Evolutionary conservation across 1,140 invertebrate species (phyloP), one percentile per base, ranked within the genome.

Genomic region (Euura saliciscinereae): DNA sequence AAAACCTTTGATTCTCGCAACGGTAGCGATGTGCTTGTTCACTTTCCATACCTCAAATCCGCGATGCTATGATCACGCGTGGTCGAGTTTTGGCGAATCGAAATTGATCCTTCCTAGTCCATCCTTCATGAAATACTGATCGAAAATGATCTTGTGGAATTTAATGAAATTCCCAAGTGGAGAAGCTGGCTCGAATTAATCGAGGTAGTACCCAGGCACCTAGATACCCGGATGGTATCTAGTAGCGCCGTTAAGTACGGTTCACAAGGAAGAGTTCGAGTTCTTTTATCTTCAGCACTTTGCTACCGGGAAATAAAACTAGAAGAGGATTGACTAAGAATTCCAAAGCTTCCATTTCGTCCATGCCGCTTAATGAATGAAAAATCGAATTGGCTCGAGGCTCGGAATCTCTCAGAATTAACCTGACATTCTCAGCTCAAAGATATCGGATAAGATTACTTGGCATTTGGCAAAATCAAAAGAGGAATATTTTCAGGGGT

Each of bases 111-210:
- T 8, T 8, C 8, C 51, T 28, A 1, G 51, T 59, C 51, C 51
- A 4, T n/a, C 51, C 51, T 59, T n/a, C 51, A 59, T 59, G 13
- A 59, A 59, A 59, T 8, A 59, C 51, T 59, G 51, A 59, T 59
- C 51, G 3, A 59, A 59, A 59, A 4, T 59, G 51, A 59, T 59
- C 51, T 59, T 59, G 51, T n/a, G 51, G 51, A 59, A 59, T 59
- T 59, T n/a, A 59, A 59, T 59, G 13, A 59, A 59, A 59, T 59
- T 59, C 51, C 51, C 51, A n/a, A 59, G 51, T 8, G 51, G 51
- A 28, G 28, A 28, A 28, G 28, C 51, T 59, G 51, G 51, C 13
- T 59, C 51, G 51, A 59, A 59, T 59, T 59, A 59, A 59, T 59
- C 51, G 51, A 59, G 51, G 51, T n/a, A 28, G 28, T 28, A 28